Conservation (phyloP, 2,797 vertebrate genomes). For the Peromyscus eremicus region DNA sequence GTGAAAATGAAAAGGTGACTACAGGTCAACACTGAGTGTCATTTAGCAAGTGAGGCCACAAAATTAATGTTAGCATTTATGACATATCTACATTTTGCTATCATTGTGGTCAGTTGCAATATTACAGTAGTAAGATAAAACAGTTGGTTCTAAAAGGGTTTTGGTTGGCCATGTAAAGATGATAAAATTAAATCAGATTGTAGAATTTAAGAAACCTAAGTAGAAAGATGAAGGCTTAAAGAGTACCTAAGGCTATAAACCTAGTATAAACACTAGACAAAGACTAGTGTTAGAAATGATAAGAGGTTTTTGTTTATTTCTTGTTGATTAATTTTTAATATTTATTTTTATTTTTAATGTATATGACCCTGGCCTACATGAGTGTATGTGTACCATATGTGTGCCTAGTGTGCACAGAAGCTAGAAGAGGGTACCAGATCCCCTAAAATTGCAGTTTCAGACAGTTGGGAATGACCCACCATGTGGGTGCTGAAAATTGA, state of each 20-base stretch:
- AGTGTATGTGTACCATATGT: neutral
- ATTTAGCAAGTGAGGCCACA: neutral
- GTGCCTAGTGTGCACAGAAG: neutral
- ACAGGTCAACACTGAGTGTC: neutral
- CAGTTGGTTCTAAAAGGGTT: neutral
- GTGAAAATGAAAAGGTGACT: neutral
- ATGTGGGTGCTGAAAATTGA: neutral
- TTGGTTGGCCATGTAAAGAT: neutral
- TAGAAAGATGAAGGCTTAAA: neutral
- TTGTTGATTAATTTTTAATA: neutral
- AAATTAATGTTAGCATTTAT: neutral
- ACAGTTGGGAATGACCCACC: neutral
- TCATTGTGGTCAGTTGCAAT: neutral
- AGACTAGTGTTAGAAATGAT: neutral
- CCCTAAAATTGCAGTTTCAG: neutral
- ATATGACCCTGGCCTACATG: neutral
- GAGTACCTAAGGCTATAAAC: neutral
- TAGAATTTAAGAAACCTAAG: neutral
- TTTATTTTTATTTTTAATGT: neutral
- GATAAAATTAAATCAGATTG: neutral
- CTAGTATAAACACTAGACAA: too few species aligned
- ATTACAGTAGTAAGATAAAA: neutral
- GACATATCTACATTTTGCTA: neutral
- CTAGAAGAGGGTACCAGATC: too few species aligned
- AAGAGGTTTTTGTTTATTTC: neutral